phyloP scores from a whole-genome alignment of 2,888 invertebrate species.

The Coecobrya sp. region DNA sequence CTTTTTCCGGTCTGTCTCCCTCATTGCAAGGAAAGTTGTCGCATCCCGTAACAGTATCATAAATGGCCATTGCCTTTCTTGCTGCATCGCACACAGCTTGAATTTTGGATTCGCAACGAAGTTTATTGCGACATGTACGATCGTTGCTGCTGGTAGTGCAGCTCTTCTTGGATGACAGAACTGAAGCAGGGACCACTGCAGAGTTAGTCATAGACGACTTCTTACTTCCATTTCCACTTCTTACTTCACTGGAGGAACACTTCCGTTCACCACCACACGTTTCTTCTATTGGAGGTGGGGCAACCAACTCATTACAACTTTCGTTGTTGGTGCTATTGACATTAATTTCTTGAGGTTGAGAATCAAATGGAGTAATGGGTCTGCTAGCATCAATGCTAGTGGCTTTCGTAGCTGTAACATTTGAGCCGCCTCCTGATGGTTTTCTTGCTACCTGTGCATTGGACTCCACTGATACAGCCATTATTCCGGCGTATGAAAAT shows the following conservation, averaged over 20 bases:
- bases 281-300: background rate
- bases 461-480: slow-evolving; percentile 31
- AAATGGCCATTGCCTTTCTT: slow-evolving; percentile 74
- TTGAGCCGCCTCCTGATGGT: background rate
- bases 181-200: too few species aligned
- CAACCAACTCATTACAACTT: background rate
- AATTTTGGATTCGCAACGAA: slow-evolving; percentile 50
- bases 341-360: background rate
- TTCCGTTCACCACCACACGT: background rate
- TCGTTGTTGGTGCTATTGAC: background rate
- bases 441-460: background rate
- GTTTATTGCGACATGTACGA: slow-evolving; percentile 42
- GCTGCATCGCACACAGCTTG: slow-evolving; percentile 69
- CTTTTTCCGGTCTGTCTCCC: slow-evolving; percentile 65
- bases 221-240: too few species aligned
- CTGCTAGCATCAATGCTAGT: background rate
- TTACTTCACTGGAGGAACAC: too few species aligned
- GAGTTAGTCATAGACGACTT: too few species aligned
- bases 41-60: slow-evolving; percentile 70
- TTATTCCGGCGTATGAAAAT: slow-evolving; percentile 50
- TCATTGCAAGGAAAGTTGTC: slow-evolving; percentile 76
- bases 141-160: background rate
- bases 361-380: slow-evolving; percentile 20
- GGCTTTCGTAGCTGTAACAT: background rate
- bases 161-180: background rate